These are phyloP conservation scores for Girardinichthys multiradiatus DNA, from an alignment of 2,113 vertebrate genomes.

Conservation along the genomic window DNA sequence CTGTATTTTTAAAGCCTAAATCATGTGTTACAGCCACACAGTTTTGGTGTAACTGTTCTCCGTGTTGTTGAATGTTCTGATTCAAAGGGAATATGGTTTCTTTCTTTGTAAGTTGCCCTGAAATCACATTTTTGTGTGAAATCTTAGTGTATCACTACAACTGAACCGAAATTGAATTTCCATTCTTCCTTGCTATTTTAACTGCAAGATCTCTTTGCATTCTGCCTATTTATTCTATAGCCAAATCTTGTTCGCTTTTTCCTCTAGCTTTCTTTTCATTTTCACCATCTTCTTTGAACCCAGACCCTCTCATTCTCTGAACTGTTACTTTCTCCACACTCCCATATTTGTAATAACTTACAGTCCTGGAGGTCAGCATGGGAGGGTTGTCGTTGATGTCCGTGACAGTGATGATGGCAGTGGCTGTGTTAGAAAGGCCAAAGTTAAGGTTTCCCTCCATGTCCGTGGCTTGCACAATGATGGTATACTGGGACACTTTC, in stretches of 20 bases:
- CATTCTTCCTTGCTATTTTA: not conserved
- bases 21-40: slow-evolving; percentile 6
- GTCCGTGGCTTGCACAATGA: slow-evolving; percentile 94
- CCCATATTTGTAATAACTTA: slow-evolving; percentile 75
- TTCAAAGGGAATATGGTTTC: not conserved
- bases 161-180: not conserved
- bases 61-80: not conserved
- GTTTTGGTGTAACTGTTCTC: not conserved
- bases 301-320: slow-evolving; percentile 4
- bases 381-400: slow-evolving; percentile 98
- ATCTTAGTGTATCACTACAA: not conserved
- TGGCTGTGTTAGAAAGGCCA: slow-evolving; percentile 95
- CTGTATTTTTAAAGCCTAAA: slow-evolving; percentile 36
- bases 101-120: not conserved
- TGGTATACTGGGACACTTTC: slow-evolving; percentile 96
- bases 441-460: slow-evolving; percentile 98
- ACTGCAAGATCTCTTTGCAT: slow-evolving; percentile 7
- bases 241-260: slow-evolving; percentile 7
- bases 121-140: not conserved
- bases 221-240: slow-evolving; percentile 4
- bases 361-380: slow-evolving; percentile 89
- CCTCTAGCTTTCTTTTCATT: slow-evolving; percentile 23
- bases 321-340: slow-evolving; percentile 23
- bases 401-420: slow-evolving; percentile 90
- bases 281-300: slow-evolving; percentile 8